phyloP scores from a whole-genome alignment of 2,888 invertebrate genomes.

The Trachelus troglodyta region DNA sequence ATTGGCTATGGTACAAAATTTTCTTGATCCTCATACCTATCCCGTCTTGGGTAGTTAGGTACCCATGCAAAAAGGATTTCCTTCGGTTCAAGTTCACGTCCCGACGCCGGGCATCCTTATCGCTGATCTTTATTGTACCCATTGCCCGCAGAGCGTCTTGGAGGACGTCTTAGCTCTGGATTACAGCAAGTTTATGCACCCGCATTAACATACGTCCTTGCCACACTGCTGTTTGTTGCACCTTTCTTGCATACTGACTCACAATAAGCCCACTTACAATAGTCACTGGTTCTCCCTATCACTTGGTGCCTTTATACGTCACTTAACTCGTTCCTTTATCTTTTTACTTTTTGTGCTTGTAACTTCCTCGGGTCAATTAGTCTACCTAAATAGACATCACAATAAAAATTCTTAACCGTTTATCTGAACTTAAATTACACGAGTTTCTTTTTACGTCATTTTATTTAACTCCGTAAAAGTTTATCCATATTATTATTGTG shows the following conservation, averaged over 20 bases:
- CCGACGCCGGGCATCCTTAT: neutral
- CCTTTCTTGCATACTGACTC: neutral
- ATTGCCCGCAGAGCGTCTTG: neutral
- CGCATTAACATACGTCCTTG: conserved; percentile 42
- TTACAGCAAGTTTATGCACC: conserved; percentile 36
- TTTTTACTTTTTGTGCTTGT: neutral
- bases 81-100: neutral
- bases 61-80: neutral
- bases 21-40: neutral
- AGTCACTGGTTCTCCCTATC: neutral
- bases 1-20: neutral
- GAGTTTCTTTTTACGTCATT: neutral
- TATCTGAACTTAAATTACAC: neutral
- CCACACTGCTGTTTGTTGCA: conserved; percentile 24
- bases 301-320: neutral
- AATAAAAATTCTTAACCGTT: neutral
- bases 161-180: conserved; percentile 6
- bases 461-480: neutral
- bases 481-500: neutral
- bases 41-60: neutral
- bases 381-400: neutral
- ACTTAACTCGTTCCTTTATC: neutral
- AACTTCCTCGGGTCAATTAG: neutral
- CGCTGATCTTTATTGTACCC: neutral
- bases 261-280: neutral